phyloP scores from a whole-genome alignment of 1,140 invertebrate species.

The Bombus sylvicola region DNA sequence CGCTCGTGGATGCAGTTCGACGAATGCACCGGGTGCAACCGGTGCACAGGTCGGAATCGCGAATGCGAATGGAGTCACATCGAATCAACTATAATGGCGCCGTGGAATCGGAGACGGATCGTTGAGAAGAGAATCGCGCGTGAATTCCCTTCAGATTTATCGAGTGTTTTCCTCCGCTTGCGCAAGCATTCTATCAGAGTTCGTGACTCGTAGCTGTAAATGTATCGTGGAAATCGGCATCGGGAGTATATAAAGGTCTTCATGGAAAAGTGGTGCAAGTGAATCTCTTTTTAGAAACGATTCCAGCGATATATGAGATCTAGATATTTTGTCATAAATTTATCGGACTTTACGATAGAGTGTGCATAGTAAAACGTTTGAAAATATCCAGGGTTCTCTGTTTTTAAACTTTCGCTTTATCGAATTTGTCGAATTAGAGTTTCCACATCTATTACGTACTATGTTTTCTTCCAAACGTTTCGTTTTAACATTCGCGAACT shows the following conservation, averaged over 20 bases:
- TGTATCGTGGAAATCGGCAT: neutral
- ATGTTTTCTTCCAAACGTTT: neutral
- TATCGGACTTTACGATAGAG: neutral
- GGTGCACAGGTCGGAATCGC: neutral
- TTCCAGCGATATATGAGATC: neutral
- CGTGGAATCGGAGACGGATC: neutral
- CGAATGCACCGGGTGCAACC: conserved; percentile 18
- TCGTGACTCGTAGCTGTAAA: neutral
- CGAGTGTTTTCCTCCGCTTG: neutral
- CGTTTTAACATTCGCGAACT: neutral
- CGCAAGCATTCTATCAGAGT: neutral
- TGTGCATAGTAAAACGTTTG: neutral
- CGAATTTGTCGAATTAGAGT: too few relatives aligned
- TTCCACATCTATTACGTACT: too few relatives aligned
- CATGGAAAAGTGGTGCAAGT: neutral
- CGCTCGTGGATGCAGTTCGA: conserved; percentile 11
- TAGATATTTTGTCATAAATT: neutral
- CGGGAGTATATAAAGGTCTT: neutral
- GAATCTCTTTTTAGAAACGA: neutral
- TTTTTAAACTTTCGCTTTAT: neutral
- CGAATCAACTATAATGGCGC: neutral
- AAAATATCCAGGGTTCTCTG: neutral
- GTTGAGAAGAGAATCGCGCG: neutral
- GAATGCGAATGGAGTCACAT: neutral
- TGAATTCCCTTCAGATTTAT: neutral